These are phyloP conservation scores for Leucoraja ocellata DNA, from an alignment of 2,797 vertebrate genomes.

Conservation along the genomic window DNA sequence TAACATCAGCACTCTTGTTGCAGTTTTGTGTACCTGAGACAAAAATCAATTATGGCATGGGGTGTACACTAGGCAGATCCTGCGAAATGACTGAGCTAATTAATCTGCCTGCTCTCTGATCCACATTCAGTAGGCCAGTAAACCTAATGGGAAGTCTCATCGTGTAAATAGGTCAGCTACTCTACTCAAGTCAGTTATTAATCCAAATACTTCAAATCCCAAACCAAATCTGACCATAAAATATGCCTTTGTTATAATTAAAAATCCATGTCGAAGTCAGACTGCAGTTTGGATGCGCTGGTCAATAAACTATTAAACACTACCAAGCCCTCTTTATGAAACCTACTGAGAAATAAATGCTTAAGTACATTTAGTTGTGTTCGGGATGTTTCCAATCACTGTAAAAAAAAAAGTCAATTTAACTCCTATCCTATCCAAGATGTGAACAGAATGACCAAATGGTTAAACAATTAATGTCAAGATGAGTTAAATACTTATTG, in stretches of 20 bases:
- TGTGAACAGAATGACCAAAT: neutral
- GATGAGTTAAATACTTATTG: slow-evolving; percentile 18
- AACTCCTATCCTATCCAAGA: neutral
- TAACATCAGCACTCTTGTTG: neutral
- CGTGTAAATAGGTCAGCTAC: neutral
- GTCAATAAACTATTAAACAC: neutral
- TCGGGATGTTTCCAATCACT: neutral
- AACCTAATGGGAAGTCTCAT: slow-evolving; percentile 17
- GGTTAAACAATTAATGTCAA: neutral
- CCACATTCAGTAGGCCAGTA: neutral
- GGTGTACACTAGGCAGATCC: neutral
- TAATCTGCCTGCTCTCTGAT: neutral
- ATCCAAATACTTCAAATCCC: slow-evolving; percentile 33
- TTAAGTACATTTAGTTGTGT: neutral
- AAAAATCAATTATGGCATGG: neutral
- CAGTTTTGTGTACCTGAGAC: neutral
- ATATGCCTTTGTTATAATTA: slow-evolving; percentile 23
- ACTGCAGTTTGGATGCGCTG: neutral
- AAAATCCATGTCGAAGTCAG: slow-evolving; percentile 15
- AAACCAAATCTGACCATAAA: slow-evolving; percentile 25
- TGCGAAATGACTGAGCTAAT: neutral
- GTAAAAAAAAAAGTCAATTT: neutral
- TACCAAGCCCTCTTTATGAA: neutral
- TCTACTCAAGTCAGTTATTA: neutral
- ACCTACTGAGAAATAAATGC: neutral